Percentiles rank a stretch among this genome's conserved stretches.
These are phyloP conservation scores for Megastigmus dorsalis DNA, from an alignment of 2,888 invertebrate genomes.

Conservation along the genomic window DNA sequence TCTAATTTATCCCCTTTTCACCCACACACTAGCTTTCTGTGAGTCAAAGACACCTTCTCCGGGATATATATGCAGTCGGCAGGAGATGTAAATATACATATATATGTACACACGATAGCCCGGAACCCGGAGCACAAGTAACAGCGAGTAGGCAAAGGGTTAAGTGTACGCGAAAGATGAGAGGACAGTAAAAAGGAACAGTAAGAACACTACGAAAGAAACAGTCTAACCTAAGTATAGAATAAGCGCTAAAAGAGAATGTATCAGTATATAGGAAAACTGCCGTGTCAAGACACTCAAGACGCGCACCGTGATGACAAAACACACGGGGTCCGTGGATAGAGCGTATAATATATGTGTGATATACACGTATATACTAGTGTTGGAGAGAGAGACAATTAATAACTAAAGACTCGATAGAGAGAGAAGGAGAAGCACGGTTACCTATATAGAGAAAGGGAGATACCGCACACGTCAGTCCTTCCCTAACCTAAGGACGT, in stretches of 20 bases:
- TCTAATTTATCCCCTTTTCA: background rate
- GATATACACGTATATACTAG: background rate
- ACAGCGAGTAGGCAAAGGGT: background rate
- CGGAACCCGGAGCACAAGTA: background rate
- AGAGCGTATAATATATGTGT: background rate
- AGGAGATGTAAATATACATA: background rate
- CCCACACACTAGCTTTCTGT: background rate
- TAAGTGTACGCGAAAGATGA: background rate
- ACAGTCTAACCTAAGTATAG: too few relatives aligned
- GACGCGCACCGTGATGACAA: slow-evolving; percentile 8
- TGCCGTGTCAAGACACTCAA: slow-evolving; percentile 49
- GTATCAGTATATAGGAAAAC: slow-evolving; percentile 41
- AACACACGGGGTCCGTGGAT: background rate
- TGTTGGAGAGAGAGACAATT: background rate
- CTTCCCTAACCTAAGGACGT: slow-evolving; percentile 41
- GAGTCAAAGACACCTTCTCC: slow-evolving; percentile 13
- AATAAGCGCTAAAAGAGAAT: too few relatives aligned
- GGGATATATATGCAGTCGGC: background rate
- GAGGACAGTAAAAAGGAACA: background rate
- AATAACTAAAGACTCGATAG: too few relatives aligned
- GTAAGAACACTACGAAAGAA: background rate
- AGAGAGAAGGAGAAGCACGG: background rate
- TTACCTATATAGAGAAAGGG: background rate
- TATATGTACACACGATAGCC: background rate
- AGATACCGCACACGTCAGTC: slow-evolving; percentile 29